These are phyloP conservation scores for Leptestheria dahalacensis DNA, from an alignment of 1,140 invertebrate species.

Conservation along the genomic window DNA sequence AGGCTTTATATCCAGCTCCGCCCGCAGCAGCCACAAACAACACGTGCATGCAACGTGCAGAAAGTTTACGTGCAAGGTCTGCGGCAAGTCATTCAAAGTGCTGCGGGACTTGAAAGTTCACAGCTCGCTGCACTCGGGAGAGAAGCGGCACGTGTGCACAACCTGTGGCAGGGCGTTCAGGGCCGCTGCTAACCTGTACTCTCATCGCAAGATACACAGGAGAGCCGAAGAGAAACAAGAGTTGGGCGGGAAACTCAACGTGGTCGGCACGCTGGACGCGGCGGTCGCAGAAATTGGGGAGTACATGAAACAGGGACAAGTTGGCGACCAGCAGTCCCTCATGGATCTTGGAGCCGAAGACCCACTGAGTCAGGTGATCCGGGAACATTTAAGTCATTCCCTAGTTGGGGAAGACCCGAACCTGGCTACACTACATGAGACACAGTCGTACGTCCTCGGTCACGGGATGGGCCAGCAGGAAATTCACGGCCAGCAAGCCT, in stretches of 20 bases:
- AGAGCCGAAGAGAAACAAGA: neutral
- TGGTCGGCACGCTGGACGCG: neutral
- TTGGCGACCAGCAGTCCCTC: neutral
- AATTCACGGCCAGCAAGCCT: neutral
- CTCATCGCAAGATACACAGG: slow-evolving; percentile 9
- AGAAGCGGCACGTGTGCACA: slow-evolving; percentile 14
- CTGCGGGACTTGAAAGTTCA: slow-evolving; percentile 11
- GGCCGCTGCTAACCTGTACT: slow-evolving; percentile 12
- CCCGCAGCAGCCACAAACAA: slow-evolving; percentile 7
- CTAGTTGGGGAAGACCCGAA: slow-evolving; percentile 29
- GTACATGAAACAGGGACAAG: neutral
- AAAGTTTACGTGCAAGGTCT: slow-evolving; percentile 4
- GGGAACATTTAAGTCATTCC: slow-evolving; percentile 3
- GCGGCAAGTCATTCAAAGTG: slow-evolving; percentile 14
- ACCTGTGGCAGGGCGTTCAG: slow-evolving; percentile 10
- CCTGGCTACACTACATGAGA: neutral
- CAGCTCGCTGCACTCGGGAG: slow-evolving; percentile 16
- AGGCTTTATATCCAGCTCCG: slow-evolving; percentile 18
- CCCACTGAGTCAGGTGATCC: slow-evolving; percentile 4
- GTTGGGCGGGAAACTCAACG: neutral
- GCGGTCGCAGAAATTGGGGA: neutral
- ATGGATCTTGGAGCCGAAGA: neutral
- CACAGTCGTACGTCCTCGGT: neutral
- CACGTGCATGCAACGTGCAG: slow-evolving; percentile 8
- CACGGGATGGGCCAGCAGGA: too few relatives aligned